Evolutionary conservation across 2,797 vertebrate genomes (phyloP), one percentile per base, ranked within the genome.

Genomic region (Selene dorsalis): DNA sequence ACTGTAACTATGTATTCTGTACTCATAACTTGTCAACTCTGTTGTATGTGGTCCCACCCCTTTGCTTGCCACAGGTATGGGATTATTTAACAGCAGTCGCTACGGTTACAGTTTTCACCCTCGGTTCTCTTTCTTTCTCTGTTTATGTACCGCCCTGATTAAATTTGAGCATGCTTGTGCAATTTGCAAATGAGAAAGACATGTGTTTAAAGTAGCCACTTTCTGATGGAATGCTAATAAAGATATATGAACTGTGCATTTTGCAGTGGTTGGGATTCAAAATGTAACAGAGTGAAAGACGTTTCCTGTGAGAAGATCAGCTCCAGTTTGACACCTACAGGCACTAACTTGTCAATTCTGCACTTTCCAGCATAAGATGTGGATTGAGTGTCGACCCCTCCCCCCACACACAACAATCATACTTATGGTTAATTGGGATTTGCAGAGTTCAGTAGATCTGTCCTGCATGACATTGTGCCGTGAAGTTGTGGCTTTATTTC

Each of bases 381-480:
- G n/a, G 59, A 14, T 10, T 39, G 8, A 43, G 14, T 43, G 56
- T 63, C 74, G 41, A 65, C 4, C 9, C 30, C 4, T 32, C 30
- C 28, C 4, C 22, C 13, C 16, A 17, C 5, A 17, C 16, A 17
- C 5, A 17, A 77, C 22, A 20, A 64, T 12, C 52, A 48, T 35
- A 12, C 12, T 70, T 38, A 67, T n/a, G 9, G 20, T 13, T 66
- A 14, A 52, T 12, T 59, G 75, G 48, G 83, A 69, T 87, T 86
- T 80, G 69, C 59, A 80, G 89, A 94, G 93, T 93, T 92, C 94
- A 92, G 94, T 95, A 94, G 94, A 94, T 94, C 95, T 95, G 89
- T 93, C 79, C 74, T 86, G 93, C 94, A 94, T 94, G 94, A 43
- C 10, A 6, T 55, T 53, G 75, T 87, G 83, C 13, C 9, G 24